phyloP scores from a whole-genome alignment of 1,140 invertebrate species.

The Orussus abietinus region DNA sequence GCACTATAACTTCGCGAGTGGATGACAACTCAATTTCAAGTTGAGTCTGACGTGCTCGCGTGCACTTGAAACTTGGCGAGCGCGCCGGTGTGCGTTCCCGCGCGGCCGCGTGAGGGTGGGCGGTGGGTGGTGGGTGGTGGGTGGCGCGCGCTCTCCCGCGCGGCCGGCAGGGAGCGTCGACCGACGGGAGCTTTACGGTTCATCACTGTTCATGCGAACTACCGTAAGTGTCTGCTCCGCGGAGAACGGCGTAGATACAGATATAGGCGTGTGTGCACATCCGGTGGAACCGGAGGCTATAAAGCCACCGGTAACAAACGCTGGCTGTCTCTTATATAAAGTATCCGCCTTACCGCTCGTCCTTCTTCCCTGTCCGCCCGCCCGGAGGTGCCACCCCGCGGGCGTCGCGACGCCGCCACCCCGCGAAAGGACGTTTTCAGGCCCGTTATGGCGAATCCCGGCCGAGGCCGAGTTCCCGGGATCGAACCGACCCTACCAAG shows the following conservation, averaged over 20 bases:
- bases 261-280: conserved; percentile 9
- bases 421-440: too few species aligned
- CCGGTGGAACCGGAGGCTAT: too few species aligned
- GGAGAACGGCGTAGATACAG: background rate
- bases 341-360: conserved; percentile 39
- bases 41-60: conserved; percentile 48
- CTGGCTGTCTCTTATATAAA: conserved; percentile 37
- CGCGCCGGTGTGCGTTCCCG: conserved; percentile 12
- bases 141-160: conserved; percentile 6
- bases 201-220: conserved; percentile 27
- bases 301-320: conserved; percentile 34
- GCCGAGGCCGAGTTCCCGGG: too few species aligned
- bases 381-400: conserved; percentile 23
- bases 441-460: too few species aligned
- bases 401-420: too few species aligned
- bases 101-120: background rate
- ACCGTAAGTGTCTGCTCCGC: conserved; percentile 17
- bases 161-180: conserved; percentile 14
- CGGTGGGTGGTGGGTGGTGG: background rate
- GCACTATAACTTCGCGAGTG: conserved; percentile 46
- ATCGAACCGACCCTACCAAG: too few species aligned
- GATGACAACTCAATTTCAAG: conserved; percentile 55
- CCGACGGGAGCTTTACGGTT: conserved; percentile 23
- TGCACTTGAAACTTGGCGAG: conserved; percentile 41
- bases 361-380: conserved; percentile 33